phyloP scores from a whole-genome alignment of 1,140 invertebrate genomes.

The Ceratina japonica region DNA sequence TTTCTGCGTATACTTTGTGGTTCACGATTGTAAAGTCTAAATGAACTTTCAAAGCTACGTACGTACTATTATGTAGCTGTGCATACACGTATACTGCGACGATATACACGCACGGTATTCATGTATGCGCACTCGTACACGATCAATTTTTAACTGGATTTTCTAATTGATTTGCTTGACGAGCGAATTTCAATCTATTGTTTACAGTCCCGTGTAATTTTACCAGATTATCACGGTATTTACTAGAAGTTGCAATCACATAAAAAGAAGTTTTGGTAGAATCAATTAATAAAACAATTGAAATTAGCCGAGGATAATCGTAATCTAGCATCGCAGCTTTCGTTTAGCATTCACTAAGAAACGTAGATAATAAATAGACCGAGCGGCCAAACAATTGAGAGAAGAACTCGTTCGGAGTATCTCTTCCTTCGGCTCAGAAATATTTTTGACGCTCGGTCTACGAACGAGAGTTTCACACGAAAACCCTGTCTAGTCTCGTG shows the following conservation, averaged over 20 bases:
- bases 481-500: conserved; percentile 52
- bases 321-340: conserved; percentile 16
- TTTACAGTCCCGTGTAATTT: not conserved
- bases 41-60: not conserved
- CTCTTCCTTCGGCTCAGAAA: no score
- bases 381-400: no score
- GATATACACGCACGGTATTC: no score
- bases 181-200: no score
- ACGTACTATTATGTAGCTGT: no score
- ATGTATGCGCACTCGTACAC: no score
- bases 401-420: no score
- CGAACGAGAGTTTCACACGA: not conserved
- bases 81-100: not conserved
- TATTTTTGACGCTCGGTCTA: no score
- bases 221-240: not conserved
- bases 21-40: conserved; percentile 16
- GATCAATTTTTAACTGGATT: no score
- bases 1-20: conserved; percentile 23
- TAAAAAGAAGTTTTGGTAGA: conserved; percentile 3
- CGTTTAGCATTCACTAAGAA: conserved; percentile 6
- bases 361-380: not conserved
- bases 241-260: not conserved
- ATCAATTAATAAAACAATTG: not conserved
- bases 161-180: no score
- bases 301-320: conserved; percentile 12